A percentile compares a stretch with the other conserved stretches of the same genome.
Evolutionary conservation across 2,888 invertebrate genomes (phyloP).

Genomic region (Tachina grossa): DNA sequence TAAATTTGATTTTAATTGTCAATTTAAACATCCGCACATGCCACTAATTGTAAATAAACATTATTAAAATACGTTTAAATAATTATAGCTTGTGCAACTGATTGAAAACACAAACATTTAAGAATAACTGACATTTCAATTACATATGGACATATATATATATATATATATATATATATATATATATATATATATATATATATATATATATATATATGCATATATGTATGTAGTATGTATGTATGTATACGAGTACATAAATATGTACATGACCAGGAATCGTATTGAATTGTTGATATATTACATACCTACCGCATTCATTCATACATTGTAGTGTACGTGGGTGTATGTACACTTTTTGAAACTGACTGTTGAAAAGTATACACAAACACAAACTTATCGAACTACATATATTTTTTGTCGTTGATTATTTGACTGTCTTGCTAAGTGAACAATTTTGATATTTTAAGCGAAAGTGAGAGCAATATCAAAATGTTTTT

Average conservation of each 20-base stretch:
- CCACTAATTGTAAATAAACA: constrained; percentile 22
- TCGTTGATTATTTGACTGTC: constrained; percentile 11
- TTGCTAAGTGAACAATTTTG: constrained; percentile 43
- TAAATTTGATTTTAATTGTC: constrained; percentile 15
- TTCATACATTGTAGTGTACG: background rate
- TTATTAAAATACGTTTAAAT: constrained; percentile 16
- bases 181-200: too few relatives aligned
- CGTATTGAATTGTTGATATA: background rate
- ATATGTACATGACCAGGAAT: background rate
- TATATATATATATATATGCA: background rate
- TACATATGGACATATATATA: background rate
- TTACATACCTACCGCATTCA: background rate
- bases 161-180: too few relatives aligned
- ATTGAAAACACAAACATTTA: constrained; percentile 23
- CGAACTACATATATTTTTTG: constrained; percentile 3
- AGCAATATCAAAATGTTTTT: constrained; percentile 55
- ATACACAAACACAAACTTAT: background rate
- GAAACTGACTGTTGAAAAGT: constrained; percentile 16
- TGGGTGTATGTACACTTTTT: background rate
- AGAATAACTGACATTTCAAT: constrained; percentile 38
- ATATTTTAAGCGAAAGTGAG: constrained; percentile 67
- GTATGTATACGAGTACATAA: background rate
- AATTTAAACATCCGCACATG: constrained; percentile 43
- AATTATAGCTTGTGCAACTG: constrained; percentile 2
- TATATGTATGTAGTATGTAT: background rate